Evolutionary conservation across 92 coral and sea anemone genomes (phyloP), one percentile per base, ranked within the genome.

Genomic region (Zoanthus gigantus): DNA sequence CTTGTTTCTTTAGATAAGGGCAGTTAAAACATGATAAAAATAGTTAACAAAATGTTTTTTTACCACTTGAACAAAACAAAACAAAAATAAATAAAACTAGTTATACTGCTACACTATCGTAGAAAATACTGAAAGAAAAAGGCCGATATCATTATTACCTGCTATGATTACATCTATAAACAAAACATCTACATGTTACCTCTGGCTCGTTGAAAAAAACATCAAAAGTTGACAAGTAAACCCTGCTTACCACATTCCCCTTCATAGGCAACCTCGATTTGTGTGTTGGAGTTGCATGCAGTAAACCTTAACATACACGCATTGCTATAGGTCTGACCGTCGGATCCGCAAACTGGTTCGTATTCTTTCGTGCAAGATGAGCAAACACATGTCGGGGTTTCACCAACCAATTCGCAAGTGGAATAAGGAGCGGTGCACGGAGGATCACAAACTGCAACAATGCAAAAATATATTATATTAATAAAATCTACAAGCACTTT

Each of bases 321-420:
- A 68, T 87, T 87, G 47, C 61, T 66, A 67, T 87, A 87, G 8
- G 85, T 87, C 28, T 61, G 29, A 5, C 82, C 91, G 16, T 83
- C 79, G 42, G 87, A 83, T 11, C 77, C 87, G 30, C 91, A 88
- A 52, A 88, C 91, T 7, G 81, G 87, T 37, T 18, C 18, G 11
- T 14, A 37, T 1, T 37, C 77, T 14, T 12, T 14, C 5, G 77
- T 13, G 18, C 77, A 72, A 0, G 0, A 16, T 9, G 52, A 54
- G 14, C 77, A 72, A 7, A 34, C 50, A 16, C 54, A 72, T 23
- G 53, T 72, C 13, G 53, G 53, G 3, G n/a, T 37, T 2, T 37
- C n/a, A 5, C 34, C 77, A 8, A 72, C 28, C 6, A 44, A 34
- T n/a, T 1, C 8, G 16, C 77, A 72, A 44, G 53, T 37, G 0